phyloP scores from a whole-genome alignment of 2,113 vertebrate genomes.

The Narcine bancroftii region DNA sequence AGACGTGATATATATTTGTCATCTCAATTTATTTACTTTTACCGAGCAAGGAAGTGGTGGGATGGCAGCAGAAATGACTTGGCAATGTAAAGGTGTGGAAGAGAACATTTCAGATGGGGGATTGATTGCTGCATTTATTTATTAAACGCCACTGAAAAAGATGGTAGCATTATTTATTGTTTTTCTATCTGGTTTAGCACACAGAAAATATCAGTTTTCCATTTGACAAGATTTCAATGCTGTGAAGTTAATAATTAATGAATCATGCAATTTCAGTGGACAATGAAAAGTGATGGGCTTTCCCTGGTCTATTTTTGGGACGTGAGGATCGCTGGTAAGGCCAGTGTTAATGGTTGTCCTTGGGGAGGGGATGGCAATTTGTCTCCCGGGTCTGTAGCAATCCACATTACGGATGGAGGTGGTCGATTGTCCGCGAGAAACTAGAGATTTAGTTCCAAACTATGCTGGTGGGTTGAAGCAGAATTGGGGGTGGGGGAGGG shows the following conservation, averaged over 20 bases:
- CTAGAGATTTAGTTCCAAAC: too few relatives aligned
- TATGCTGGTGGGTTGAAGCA: too few relatives aligned
- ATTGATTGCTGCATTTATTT: slow-evolving; percentile 13
- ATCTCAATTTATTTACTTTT: background rate
- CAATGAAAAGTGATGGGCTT: background rate
- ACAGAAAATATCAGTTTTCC: background rate
- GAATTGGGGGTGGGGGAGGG: too few relatives aligned
- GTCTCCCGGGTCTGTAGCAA: background rate
- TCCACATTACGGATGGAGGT: background rate
- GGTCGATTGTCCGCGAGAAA: too few relatives aligned
- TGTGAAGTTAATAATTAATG: slow-evolving; percentile 3
- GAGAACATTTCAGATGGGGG: background rate
- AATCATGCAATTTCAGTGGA: background rate
- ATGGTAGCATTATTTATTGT: background rate
- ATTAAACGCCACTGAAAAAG: background rate
- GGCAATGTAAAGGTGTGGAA: background rate
- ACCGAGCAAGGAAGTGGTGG: background rate
- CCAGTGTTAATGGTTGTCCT: background rate
- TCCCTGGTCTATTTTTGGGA: background rate
- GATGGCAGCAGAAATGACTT: background rate
- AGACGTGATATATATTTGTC: background rate
- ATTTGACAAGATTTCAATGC: background rate
- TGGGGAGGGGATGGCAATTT: background rate
- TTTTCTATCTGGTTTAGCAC: background rate
- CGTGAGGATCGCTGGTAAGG: background rate